phyloP scores from a whole-genome alignment of 92 coral and sea anemone species.

The Palythoa grandiflora region DNA sequence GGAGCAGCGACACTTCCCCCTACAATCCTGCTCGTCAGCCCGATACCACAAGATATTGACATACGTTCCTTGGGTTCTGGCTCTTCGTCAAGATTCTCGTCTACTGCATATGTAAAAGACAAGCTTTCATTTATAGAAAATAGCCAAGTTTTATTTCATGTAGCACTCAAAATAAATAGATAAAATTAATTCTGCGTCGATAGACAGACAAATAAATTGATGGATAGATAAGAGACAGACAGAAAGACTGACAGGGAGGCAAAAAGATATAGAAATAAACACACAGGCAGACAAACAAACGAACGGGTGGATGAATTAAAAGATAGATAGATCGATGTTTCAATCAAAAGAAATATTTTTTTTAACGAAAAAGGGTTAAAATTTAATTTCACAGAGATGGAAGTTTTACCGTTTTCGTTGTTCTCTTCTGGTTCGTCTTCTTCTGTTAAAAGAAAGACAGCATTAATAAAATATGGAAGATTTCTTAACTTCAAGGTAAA shows the following conservation, averaged over 20 bases:
- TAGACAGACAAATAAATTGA: no score
- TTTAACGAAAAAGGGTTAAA: neutral
- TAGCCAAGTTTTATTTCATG: neutral
- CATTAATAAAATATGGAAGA: no score
- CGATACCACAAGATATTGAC: conserved; percentile 53
- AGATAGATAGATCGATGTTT: neutral
- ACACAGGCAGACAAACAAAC: no score
- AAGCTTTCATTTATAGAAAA: no score
- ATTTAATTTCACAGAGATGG: neutral
- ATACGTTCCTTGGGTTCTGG: neutral
- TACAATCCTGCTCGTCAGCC: conserved; percentile 54
- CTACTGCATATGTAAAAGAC: neutral
- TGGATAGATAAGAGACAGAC: no score
- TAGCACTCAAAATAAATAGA: neutral
- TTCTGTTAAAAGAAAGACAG: neutral
- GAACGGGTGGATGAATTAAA: neutral
- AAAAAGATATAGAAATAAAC: no score
- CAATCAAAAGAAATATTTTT: neutral
- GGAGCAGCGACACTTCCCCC: conserved; percentile 66
- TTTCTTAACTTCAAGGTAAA: no score
- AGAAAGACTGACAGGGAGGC: no score
- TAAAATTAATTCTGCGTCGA: no score
- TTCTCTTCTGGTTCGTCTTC: neutral
- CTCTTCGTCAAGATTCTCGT: neutral
- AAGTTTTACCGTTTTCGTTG: neutral